Base-by-base conservation (phyloP, 2,888 invertebrate species). In the Disparrhopalites patrizii region DNA sequence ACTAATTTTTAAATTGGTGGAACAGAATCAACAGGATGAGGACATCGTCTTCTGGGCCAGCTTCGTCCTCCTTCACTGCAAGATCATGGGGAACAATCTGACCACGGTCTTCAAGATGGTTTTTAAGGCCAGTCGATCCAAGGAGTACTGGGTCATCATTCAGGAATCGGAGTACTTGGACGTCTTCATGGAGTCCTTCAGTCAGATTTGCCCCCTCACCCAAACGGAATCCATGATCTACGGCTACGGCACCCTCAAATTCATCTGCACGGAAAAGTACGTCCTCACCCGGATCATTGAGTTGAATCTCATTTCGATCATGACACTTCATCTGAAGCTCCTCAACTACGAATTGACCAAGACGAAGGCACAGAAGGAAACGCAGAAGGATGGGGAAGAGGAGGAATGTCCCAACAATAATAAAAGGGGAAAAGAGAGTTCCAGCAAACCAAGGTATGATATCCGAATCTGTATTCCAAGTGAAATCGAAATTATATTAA, bases 141-240 rank as follows among this genome's bases (percentile, higher is more conserved):
- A 69, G 61, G 72, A 70, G 36, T 72, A 73, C 47, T 70, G 68
- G 69, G 68, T 40, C 2, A 64, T 70, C 7, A 71, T 75, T 23
- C 63, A 68, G 51, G 69, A 71, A 31, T 67, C 72, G 3, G 75
- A 75, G 50, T 75, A 75, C 62, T 66, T 75, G 43, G 70, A 72
- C 27, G 67, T 72, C 15, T 66, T 74, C 40, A 71, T 75, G 70
- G 66, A 68, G 28, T 73, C 73, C 20, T 69, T 75, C 33, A 63
- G 68, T 15, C 69, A 69, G 63, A 70, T 72, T 36, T 73, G 71
- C 50, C 73, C 75, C 0, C 65, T 71, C 27, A 69, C 73, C 1
- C 73, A 73, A 51, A 75, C 72, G 3, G 75, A 75, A 38, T 70
- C 75, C 4, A 70, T 73, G 71, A 75, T 75, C 54, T 75, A 75